Conservation (phyloP, 2,888 invertebrate genomes). For the Drosophila mimetica region DNA sequence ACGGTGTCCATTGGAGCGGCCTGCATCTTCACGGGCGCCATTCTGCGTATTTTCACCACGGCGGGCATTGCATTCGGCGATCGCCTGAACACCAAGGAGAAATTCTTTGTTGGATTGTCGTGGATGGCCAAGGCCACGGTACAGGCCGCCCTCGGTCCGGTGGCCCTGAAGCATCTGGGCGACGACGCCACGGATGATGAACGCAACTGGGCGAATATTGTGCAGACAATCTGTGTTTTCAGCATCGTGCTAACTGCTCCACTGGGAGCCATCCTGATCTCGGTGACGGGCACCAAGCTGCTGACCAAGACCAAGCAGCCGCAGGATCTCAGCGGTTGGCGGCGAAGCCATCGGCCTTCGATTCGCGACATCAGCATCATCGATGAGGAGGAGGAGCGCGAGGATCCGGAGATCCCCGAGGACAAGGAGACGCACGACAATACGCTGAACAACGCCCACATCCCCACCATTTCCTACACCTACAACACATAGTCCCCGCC, state of each 20-base stretch:
- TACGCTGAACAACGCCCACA: slow-evolving; percentile 81
- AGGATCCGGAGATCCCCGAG: slow-evolving; percentile 84
- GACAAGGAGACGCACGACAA: slow-evolving; percentile 82
- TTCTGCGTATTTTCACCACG: slow-evolving; percentile 89
- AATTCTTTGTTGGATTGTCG: slow-evolving; percentile 94
- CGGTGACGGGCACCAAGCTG: slow-evolving; percentile 90
- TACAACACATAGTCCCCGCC: slow-evolving; percentile 60
- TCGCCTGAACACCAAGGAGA: slow-evolving; percentile 94
- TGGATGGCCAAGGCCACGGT: slow-evolving; percentile 99
- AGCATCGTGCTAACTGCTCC: slow-evolving; percentile 94
- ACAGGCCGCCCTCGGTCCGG: slow-evolving; percentile 94
- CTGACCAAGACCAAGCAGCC: slow-evolving; percentile 91
- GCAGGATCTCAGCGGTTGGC: slow-evolving; percentile 89
- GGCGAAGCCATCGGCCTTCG: slow-evolving; percentile 91
- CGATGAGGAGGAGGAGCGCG: slow-evolving; percentile 91
- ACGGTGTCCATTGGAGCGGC: slow-evolving; percentile 89
- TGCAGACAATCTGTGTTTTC: slow-evolving; percentile 91
- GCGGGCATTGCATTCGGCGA: slow-evolving; percentile 90
- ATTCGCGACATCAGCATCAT: slow-evolving; percentile 94
- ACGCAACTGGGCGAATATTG: slow-evolving; percentile 87
- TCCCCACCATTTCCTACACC: slow-evolving; percentile 67
- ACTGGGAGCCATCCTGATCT: slow-evolving; percentile 92
- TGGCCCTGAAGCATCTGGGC: slow-evolving; percentile 88
- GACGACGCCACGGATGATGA: slow-evolving; percentile 85
- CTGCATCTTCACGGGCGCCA: slow-evolving; percentile 88